Evolutionary conservation across 1,140 invertebrate species (phyloP).

Genomic region (Meloidogyne hapla): DNA sequence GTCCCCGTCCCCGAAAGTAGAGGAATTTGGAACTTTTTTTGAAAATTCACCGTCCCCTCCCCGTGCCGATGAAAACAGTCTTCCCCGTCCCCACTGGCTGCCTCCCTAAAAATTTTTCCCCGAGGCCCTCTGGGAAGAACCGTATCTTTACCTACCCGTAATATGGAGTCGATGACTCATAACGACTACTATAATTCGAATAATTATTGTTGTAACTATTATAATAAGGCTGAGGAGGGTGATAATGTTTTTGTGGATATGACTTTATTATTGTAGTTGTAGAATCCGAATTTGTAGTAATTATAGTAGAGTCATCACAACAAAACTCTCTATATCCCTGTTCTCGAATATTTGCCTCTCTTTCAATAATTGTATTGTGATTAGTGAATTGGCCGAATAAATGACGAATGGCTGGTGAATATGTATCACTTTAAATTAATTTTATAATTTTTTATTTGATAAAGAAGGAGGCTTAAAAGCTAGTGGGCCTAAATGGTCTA

Average conservation of each 20-base stretch:
- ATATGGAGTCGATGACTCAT: background rate
- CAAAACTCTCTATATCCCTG: background rate
- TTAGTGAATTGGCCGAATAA: background rate
- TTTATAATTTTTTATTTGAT: no score
- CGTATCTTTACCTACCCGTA: no score
- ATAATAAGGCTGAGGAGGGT: background rate
- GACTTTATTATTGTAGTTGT: slow-evolving; percentile 1
- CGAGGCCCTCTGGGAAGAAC: no score
- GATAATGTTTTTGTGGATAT: background rate
- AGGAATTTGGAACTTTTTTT: no score
- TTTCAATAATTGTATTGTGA: background rate
- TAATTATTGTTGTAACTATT: background rate
- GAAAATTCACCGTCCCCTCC: no score
- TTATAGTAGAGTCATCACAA: background rate
- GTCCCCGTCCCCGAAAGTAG: no score
- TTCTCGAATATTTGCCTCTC: background rate
- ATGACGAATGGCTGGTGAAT: background rate
- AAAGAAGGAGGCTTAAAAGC: no score
- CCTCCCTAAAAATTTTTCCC: no score
- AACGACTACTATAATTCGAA: background rate
- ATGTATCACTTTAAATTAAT: background rate
- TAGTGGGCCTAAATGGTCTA: no score
- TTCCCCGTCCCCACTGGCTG: no score
- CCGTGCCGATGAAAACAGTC: no score
- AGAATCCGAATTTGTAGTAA: background rate